phyloP scores from a whole-genome alignment of 2,113 vertebrate genomes.

The Myotis yumanensis region DNA sequence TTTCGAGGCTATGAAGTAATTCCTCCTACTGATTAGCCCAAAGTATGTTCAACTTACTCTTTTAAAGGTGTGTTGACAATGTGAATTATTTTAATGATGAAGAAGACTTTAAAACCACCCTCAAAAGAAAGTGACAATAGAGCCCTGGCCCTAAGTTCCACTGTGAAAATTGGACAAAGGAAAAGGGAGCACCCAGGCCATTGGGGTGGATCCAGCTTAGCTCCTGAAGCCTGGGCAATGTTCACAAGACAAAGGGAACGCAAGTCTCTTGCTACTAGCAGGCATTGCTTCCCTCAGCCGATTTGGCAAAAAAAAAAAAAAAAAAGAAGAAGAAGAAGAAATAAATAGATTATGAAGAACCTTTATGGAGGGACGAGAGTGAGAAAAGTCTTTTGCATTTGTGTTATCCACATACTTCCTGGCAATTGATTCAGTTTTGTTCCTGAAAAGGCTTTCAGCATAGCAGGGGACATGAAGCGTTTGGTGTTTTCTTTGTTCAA shows the following conservation, averaged over 20 bases:
- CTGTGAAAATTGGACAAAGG: not conserved
- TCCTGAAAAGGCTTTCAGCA: constrained; percentile 37
- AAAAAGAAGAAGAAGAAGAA: not conserved
- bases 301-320: not conserved
- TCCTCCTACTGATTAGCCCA: constrained; percentile 50
- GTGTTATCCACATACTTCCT: not conserved
- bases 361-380: not conserved
- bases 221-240: not conserved
- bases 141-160: not conserved
- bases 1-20: not conserved
- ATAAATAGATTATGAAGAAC: constrained; percentile 15
- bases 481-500: constrained; percentile 53
- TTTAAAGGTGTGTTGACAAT: constrained; percentile 42
- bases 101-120: not conserved
- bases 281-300: not conserved
- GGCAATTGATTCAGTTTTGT: not conserved
- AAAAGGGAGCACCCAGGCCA: not conserved
- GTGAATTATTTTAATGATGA: constrained; percentile 51
- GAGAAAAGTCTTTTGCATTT: not conserved
- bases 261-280: not conserved
- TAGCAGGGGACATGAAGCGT: not conserved
- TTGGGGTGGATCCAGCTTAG: not conserved
- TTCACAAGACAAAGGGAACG: not conserved
- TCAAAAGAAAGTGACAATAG: not conserved
- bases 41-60: constrained; percentile 20